These are phyloP conservation scores for Argynnis bischoffii DNA, from an alignment of 2,888 invertebrate species.

Conservation along the genomic window DNA sequence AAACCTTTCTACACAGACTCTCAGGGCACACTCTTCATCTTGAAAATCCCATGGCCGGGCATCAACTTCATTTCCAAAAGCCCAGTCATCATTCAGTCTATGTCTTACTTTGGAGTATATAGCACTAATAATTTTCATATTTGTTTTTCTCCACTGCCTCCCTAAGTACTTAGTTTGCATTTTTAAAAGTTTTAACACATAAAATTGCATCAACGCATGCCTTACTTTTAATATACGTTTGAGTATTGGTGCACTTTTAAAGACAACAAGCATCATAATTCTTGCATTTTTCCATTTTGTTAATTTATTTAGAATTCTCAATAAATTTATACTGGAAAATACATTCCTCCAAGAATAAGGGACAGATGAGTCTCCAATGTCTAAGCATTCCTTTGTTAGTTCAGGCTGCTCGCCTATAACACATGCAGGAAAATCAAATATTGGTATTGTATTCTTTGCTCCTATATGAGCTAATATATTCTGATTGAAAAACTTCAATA, in stretches of 20 bases:
- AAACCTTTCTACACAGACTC: conserved; percentile 97
- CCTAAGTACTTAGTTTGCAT: conserved; percentile 99
- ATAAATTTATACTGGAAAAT: conserved; percentile 97
- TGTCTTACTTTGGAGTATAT: conserved; percentile 99
- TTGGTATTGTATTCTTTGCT: conserved; percentile 95
- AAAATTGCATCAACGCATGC: conserved; percentile 98
- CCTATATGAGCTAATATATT: conserved; percentile 97
- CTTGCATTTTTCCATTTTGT: conserved; percentile 99
- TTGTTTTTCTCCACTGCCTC: conserved; percentile 98
- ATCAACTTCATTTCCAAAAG: conserved; percentile 98
- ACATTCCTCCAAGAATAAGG: conserved; percentile 98
- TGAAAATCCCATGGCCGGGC: conserved; percentile 99
- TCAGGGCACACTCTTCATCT: conserved; percentile 96
- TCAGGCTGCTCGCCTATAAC: conserved; percentile 98
- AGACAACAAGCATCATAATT: conserved; percentile 99
- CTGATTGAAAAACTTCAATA: conserved; percentile 99
- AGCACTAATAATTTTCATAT: conserved; percentile 99
- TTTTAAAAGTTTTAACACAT: conserved; percentile 97
- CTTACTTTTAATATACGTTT: conserved; percentile 97
- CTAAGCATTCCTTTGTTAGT: conserved; percentile 94
- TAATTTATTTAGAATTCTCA: conserved; percentile 97
- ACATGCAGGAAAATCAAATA: conserved; percentile 97
- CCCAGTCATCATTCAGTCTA: conserved; percentile 99
- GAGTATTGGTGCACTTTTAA: conserved; percentile 99
- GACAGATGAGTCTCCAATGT: conserved; percentile 90